Base-by-base conservation (phyloP, 2,888 invertebrate genomes). In the Drosophila mercatorum region DNA sequence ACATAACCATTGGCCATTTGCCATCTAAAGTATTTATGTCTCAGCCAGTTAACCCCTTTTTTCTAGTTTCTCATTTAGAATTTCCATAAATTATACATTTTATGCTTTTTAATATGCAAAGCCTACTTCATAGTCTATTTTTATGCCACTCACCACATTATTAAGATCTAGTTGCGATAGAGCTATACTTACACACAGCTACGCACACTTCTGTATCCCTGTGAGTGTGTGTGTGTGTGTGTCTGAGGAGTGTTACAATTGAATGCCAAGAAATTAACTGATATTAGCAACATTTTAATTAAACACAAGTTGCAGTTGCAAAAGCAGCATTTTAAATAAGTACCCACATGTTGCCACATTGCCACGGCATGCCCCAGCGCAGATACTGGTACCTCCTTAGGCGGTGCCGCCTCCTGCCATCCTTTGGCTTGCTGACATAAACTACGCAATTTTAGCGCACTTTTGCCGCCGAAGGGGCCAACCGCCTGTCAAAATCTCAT, bases 211-310 rank as follows among this genome's bases (percentile, higher is more conserved):
- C 28, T 28, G 28, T 17, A 17, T 1, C 17, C 17, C 3, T 17
- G 17, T 22, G 11, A 11, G 17, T 43, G 43, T 43, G 11, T 44
- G 22, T 53, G n/a, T n/a, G n/a, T 44, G 44, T 44, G 22, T 53
- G 66, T 53, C 74, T 68, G 72, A 28, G 2, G 55, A 41, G 74
- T 81, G 83, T 75, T 43, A 56, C 75, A 81, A 67, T 80, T 78
- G 76, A 81, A 83, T 81, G 73, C 60, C 71, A 65, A 74, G 79
- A 75, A 83, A 78, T 82, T 84, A 87, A 84, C 78, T 84, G 80
- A 82, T 82, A 84, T 84, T 84, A 87, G 87, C 84, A 82, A 73
- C 72, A 73, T 84, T 84, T 87, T 84, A 84, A 87, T 84, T 87
- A 84, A 81, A 81, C 68, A 60, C 68, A 77, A 79, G 69, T 78